phyloP scores from a whole-genome alignment of 2,113 vertebrate species.

The Cynoglossus semilaevis region DNA sequence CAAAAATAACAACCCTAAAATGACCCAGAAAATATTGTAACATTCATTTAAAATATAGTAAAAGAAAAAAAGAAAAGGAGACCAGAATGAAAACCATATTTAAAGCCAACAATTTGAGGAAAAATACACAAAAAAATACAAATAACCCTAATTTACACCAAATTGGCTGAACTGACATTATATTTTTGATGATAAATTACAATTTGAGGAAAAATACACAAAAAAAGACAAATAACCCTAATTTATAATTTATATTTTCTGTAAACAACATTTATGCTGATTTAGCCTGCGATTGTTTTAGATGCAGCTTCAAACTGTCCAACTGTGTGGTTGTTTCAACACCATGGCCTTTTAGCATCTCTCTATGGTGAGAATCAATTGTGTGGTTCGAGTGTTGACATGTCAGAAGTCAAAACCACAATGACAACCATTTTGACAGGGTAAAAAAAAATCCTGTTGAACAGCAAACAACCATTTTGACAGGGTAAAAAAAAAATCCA shows the following conservation, averaged over 20 bases:
- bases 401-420: slow-evolving; percentile 62
- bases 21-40: too few species aligned
- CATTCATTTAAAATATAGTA: too few species aligned
- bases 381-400: slow-evolving; percentile 30
- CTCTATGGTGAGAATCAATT: slow-evolving; percentile 1
- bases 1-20: too few species aligned
- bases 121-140: too few species aligned
- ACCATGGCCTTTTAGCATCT: too few species aligned
- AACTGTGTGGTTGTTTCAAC: slow-evolving; percentile 4
- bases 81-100: too few species aligned
- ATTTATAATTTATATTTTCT: background rate
- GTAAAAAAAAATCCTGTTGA: too few species aligned
- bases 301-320: slow-evolving; percentile 42
- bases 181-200: slow-evolving; percentile 8
- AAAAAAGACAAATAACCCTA: too few species aligned
- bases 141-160: too few species aligned
- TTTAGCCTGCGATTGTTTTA: slow-evolving; percentile 38
- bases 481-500: slow-evolving; percentile 36
- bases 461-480: slow-evolving; percentile 59
- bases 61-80: too few species aligned
- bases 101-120: too few species aligned
- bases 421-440: slow-evolving; percentile 48
- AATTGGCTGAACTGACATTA: background rate
- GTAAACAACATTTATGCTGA: slow-evolving; percentile 7
- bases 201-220: too few species aligned